Evolutionary conservation across 2,797 vertebrate species (phyloP), one percentile per base, ranked within the genome.

Genomic region (Valencia hispanica): DNA sequence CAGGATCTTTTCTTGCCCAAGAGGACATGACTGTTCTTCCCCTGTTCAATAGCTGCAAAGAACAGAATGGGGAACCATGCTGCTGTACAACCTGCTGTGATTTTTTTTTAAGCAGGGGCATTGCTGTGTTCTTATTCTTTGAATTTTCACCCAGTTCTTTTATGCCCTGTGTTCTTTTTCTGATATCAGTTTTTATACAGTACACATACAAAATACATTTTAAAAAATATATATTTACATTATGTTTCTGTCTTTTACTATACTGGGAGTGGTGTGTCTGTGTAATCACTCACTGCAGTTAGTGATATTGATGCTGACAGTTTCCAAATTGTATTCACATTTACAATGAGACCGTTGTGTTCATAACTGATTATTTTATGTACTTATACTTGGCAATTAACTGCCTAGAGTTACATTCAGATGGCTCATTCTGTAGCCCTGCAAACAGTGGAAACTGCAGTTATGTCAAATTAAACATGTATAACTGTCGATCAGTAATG

Each of bases 31-130:
- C 93, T 90, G 92, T 94, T 93, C 77, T 77, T 89, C 86, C 89
- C 88, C 86, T 90, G 87, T 92, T 89, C 89, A 87, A 89, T 80
- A 87, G 91, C 88, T 92, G 90, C 89, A 89, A 85, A 89, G 88
- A 92, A 92, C 87, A 92, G 84, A 81, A 78, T 15, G 88, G 88
- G 90, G 86, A 87, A 91, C 92, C 87, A 89, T 94, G 94, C 95
- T 96, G 95, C 95, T 96, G 95, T 94, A 92, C 84, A 86, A 93
- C 93, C 92, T 91, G 90, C 93, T 93, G 93, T 82, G 85, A 92
- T 91, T 90, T 88, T 87, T 51, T 53, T 27, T 65, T 25, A 81
- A 90, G 88, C 91, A 91, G 93, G 88, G 90, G 84, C 92, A 90
- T 92, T 94, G 93, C 92, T 94, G 92, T 94, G 94, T 94, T 92